phyloP scores from a whole-genome alignment of 1,140 invertebrate genomes.

The Drosophila repleta region DNA sequence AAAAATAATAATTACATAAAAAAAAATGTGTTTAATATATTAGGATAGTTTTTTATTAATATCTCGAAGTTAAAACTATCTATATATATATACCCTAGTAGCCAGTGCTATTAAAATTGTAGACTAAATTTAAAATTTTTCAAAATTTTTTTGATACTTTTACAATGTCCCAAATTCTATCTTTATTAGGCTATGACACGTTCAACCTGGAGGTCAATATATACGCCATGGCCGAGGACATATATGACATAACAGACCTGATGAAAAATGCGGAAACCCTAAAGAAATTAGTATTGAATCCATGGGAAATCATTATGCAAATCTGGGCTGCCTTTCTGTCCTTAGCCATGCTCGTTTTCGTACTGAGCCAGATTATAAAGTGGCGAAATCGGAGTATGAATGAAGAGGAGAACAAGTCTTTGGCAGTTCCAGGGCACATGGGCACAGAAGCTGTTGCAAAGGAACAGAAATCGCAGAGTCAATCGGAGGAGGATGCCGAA shows the following conservation, averaged over 20 bases:
- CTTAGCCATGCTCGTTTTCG: background rate
- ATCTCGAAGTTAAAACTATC: no score
- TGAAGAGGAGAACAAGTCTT: no score
- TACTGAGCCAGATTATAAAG: background rate
- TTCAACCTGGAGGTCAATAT: slow-evolving; percentile 35
- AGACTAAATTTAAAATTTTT: background rate
- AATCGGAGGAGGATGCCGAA: no score
- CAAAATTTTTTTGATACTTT: background rate
- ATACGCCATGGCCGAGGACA: slow-evolving; percentile 54
- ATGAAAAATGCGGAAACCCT: slow-evolving; percentile 35
- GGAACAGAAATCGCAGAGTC: no score
- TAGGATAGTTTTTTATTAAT: no score
- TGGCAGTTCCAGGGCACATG: no score
- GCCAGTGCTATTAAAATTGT: no score
- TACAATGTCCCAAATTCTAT: slow-evolving; percentile 17
- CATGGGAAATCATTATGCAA: slow-evolving; percentile 9
- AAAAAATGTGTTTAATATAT: no score
- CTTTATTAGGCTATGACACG: slow-evolving; percentile 24
- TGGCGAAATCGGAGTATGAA: no score
- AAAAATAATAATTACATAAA: no score
- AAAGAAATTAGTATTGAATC: slow-evolving; percentile 10
- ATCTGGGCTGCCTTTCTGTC: slow-evolving; percentile 16
- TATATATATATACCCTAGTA: no score
- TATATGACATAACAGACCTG: slow-evolving; percentile 21
- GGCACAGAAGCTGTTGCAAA: no score